Evolutionary conservation across 2,888 invertebrate species (phyloP), one percentile per base, ranked within the genome.

Genomic region (Exocentrus adspersus): DNA sequence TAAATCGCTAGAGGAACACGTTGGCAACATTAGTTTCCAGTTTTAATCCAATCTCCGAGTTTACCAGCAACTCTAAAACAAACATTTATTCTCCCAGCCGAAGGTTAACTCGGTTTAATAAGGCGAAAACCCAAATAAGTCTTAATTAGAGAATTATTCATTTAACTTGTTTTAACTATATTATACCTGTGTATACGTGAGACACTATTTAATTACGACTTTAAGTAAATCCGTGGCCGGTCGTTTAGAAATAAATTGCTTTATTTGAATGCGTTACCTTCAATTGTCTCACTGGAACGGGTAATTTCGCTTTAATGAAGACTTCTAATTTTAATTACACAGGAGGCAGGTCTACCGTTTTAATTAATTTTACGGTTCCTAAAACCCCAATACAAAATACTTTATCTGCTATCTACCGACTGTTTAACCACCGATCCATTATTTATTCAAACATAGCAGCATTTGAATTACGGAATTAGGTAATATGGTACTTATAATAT

Each of bases 251-350:
- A 58, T 64, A 64, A 67, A 69, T 69, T 62, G 60, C 66, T 69
- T 69, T 60, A 69, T 69, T 69, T 53, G 60, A 66, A 69, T 62
- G 60, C 56, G 58, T 59, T 62, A 57, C 53, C 64, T 66, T 64
- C 63, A 67, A 69, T 66, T 66, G 68, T 66, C 62, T 43, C 30
- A 17, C 12, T 57, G 21, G 62, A 62, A 50, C 50, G 48, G 57
- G 45, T 46, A 57, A 57, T 32, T 54, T 32, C 20, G 57, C 32
- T 57, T 57, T 57, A 57, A 57, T 57, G 42, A 57, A 57, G 57
- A 46, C 30, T 57, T 57, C 46, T 57, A 46, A 57, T 57, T 45
- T 57, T 45, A 57, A 46, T 46, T 46, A 46, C 57, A 21, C 57
- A 6, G 32, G 4, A 37, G 37, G n/a, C 14, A 37, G n/a, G n/a